These are phyloP conservation scores for Tenthredo distinguenda DNA, from an alignment of 2,888 invertebrate genomes.

Conservation along the genomic window DNA sequence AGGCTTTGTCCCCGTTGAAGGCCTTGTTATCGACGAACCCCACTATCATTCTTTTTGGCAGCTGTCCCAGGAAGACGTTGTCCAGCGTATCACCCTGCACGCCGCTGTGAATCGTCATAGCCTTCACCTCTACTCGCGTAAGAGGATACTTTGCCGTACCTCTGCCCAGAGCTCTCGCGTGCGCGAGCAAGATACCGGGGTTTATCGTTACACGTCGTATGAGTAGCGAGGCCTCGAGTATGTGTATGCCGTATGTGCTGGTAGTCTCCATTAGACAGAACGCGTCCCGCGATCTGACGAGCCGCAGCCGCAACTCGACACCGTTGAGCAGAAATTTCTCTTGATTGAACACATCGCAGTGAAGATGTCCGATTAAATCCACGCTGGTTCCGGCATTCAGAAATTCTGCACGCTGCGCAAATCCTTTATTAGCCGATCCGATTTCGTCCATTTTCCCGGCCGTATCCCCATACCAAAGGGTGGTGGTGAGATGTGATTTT, in stretches of 20 bases:
- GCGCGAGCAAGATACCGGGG: conserved; percentile 62
- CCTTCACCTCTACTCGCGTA: conserved; percentile 21
- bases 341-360: conserved; percentile 62
- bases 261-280: conserved; percentile 57
- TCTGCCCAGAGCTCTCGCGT: conserved; percentile 61
- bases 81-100: conserved; percentile 61
- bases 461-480: conserved; percentile 57
- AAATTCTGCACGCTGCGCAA: neutral
- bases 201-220: conserved; percentile 59
- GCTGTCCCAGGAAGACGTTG: conserved; percentile 62
- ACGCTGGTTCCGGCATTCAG: conserved; percentile 44
- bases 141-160: conserved; percentile 58
- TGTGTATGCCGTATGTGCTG: conserved; percentile 54
- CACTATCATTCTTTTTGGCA: conserved; percentile 64
- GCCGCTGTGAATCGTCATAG: conserved; percentile 7
- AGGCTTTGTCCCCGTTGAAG: conserved; percentile 56
- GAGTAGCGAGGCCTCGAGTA: conserved; percentile 61
- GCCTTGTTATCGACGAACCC: conserved; percentile 58
- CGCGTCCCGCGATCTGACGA: conserved; percentile 58
- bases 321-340: conserved; percentile 61
- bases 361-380: conserved; percentile 58
- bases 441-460: conserved; percentile 50
- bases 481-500: conserved; percentile 57
- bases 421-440: neutral
- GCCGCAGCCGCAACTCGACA: conserved; percentile 58